phyloP scores from a whole-genome alignment of 2,797 vertebrate genomes.

The Amazona finschi region DNA sequence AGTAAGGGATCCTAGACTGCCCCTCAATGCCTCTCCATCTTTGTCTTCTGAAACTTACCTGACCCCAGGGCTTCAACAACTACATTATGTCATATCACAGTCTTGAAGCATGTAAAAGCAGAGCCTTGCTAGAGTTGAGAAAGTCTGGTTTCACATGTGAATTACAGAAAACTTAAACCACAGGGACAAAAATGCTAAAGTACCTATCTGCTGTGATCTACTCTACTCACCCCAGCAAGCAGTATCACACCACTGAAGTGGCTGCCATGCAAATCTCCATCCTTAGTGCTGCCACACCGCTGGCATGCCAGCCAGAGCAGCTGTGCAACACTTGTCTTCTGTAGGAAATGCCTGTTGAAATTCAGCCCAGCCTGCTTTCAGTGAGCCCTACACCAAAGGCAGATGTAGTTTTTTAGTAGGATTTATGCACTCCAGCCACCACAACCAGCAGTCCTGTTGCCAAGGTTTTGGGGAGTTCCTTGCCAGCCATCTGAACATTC shows the following conservation, averaged over 20 bases:
- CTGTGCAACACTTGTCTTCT: background rate
- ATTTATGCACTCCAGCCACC: background rate
- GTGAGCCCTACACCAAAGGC: background rate
- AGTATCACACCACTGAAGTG: accelerated
- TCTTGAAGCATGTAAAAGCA: background rate
- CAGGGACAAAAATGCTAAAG: accelerated
- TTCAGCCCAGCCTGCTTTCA: background rate
- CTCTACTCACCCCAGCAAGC: background rate
- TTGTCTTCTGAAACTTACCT: background rate
- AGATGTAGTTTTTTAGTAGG: background rate
- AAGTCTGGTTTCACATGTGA: background rate
- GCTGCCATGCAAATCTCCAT: background rate
- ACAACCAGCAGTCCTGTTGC: background rate
- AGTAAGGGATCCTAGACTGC: background rate
- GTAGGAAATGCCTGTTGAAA: background rate
- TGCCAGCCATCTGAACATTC: background rate
- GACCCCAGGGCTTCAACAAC: accelerated
- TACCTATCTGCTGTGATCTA: background rate
- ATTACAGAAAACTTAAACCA: background rate
- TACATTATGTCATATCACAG: too few species aligned
- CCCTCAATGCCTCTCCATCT: background rate
- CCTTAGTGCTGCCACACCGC: background rate
- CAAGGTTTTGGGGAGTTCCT: background rate
- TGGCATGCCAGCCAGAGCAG: background rate
- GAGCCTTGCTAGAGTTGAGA: background rate